A percentile compares a stretch with the other conserved stretches of the same genome.
phyloP scores from a whole-genome alignment of 2,797 vertebrate species.

The Enteromius thamalakanensis region DNA sequence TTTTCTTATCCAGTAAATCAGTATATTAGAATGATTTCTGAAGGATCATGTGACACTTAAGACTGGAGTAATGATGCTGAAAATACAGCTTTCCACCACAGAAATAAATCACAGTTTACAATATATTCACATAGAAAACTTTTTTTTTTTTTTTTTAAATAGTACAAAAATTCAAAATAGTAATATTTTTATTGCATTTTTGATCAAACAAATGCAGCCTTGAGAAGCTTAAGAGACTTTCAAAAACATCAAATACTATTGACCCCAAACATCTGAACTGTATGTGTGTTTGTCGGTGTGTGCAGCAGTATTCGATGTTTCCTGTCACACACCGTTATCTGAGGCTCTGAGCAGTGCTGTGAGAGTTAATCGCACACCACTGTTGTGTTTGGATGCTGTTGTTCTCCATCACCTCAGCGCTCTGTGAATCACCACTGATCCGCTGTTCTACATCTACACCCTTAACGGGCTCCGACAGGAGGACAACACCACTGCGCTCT shows the following conservation, averaged over 20 bases:
- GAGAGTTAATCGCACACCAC: background rate
- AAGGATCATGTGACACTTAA: background rate
- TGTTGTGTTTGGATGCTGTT: constrained; percentile 1
- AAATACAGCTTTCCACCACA: background rate
- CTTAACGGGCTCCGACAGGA: background rate
- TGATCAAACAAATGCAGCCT: background rate
- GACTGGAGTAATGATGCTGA: background rate
- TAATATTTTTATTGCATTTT: background rate
- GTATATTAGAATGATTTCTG: background rate
- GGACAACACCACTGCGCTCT: constrained; percentile 1
- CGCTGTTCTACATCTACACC: background rate
- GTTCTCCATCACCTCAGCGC: background rate
- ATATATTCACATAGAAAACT: background rate
- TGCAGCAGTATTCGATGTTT: background rate
- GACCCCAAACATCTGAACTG: background rate
- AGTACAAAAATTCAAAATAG: background rate
- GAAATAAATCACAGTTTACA: background rate
- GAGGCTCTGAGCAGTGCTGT: background rate
- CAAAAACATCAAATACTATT: background rate
- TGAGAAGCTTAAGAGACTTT: background rate
- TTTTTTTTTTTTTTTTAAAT: background rate
- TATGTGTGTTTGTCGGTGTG: background rate
- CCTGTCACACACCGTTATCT: background rate
- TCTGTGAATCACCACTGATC: constrained; percentile 5
- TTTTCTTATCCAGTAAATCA: background rate